A percentile compares a stretch with the other conserved stretches of the same genome.
These are phyloP conservation scores for Brachyopa scutellaris DNA, from an alignment of 2,888 invertebrate species.

Conservation along the genomic window DNA sequence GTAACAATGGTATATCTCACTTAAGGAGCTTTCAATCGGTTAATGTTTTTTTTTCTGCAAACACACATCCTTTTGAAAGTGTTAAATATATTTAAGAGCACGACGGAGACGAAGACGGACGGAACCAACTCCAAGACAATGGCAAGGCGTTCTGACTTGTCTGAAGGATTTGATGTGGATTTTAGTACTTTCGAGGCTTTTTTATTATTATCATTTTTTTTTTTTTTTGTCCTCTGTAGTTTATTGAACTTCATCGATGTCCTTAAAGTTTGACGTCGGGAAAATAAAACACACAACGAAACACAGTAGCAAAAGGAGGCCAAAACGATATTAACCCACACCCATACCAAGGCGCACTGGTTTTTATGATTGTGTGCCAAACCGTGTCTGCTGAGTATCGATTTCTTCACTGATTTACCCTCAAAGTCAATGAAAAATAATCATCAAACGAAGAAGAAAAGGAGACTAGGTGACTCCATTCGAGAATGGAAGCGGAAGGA, in stretches of 20 bases:
- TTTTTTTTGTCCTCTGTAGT: constrained; percentile 31
- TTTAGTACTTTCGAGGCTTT: no score
- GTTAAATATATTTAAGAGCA: constrained; percentile 28
- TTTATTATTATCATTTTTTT: no score
- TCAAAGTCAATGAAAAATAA: constrained; percentile 15
- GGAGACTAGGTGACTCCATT: constrained; percentile 20
- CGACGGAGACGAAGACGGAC: no score
- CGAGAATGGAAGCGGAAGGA: neutral
- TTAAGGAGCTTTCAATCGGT: constrained; percentile 66
- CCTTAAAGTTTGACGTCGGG: constrained; percentile 17
- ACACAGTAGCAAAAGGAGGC: neutral
- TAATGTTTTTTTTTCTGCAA: constrained; percentile 41
- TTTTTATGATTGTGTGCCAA: constrained; percentile 5
- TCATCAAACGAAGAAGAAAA: constrained; percentile 20
- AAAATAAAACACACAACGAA: neutral
- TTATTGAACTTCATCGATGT: constrained; percentile 58
- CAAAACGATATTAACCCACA: neutral
- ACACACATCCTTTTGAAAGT: constrained; percentile 1
- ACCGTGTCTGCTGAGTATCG: constrained; percentile 46
- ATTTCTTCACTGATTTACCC: constrained; percentile 43
- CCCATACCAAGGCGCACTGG: neutral
- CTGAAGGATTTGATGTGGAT: constrained; percentile 19
- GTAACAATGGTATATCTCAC: constrained; percentile 56
- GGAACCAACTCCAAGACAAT: constrained; percentile 36
- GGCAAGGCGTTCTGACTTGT: constrained; percentile 16